These are phyloP conservation scores for Toxotes lorentzi DNA, from an alignment of 2,797 vertebrate genomes.

Conservation along the genomic window DNA sequence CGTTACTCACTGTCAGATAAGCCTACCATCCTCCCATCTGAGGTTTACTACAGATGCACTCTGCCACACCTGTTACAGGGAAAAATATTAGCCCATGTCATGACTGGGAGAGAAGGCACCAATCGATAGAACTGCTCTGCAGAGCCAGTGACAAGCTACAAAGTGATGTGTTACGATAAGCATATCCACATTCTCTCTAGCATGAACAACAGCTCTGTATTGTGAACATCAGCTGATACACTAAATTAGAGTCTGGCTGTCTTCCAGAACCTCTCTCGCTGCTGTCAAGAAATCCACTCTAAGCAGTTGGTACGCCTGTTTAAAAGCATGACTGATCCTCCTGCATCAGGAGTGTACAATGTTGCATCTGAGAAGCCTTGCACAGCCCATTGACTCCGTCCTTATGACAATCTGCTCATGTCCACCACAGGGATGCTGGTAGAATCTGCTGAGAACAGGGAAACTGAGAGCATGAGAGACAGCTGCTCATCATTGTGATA, in stretches of 20 bases:
- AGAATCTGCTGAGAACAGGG: slow-evolving; percentile 57
- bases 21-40: slow-evolving; percentile 33
- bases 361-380: slow-evolving; percentile 21
- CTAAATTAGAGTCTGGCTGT: slow-evolving; percentile 48
- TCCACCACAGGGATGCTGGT: slow-evolving; percentile 12
- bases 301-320: slow-evolving; percentile 41
- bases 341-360: slow-evolving; percentile 30
- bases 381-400: slow-evolving; percentile 11
- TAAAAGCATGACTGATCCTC: slow-evolving; percentile 58
- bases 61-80: slow-evolving; percentile 39
- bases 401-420: slow-evolving; percentile 27
- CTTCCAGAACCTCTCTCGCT: slow-evolving; percentile 44
- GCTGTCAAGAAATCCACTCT: slow-evolving; percentile 52
- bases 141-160: slow-evolving; percentile 7
- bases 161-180: slow-evolving; percentile 45
- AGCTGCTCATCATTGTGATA: slow-evolving; percentile 65
- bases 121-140: slow-evolving; percentile 28
- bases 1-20: slow-evolving; percentile 76
- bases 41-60: slow-evolving; percentile 30
- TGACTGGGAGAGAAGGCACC: slow-evolving; percentile 28
- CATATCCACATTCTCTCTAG: slow-evolving; percentile 39
- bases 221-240: slow-evolving; percentile 30
- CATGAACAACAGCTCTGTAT: slow-evolving; percentile 34
- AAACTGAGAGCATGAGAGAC: slow-evolving; percentile 52
- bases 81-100: slow-evolving; percentile 29